phyloP scores from a whole-genome alignment of 2,888 invertebrate species.

The Dicyrtomina minuta region DNA sequence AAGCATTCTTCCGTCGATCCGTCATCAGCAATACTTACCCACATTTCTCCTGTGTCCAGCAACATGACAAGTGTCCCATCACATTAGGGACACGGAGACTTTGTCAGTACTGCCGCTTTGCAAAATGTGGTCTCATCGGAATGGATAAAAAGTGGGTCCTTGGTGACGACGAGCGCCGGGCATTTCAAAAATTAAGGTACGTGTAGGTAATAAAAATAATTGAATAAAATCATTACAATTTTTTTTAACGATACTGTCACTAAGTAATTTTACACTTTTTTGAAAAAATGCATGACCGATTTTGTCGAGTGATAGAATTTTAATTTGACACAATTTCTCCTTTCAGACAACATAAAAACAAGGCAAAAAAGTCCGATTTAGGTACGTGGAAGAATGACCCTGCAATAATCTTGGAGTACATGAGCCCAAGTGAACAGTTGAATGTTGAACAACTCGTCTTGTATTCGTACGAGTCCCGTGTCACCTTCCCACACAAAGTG shows the following conservation, averaged over 20 bases:
- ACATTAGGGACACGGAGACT: constrained; percentile 56
- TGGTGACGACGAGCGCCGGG: constrained; percentile 56
- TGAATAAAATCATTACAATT: too few species aligned
- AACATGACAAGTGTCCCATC: constrained; percentile 54
- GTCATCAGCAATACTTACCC: constrained; percentile 56
- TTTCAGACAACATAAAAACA: too few species aligned
- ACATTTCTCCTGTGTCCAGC: constrained; percentile 56
- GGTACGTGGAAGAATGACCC: too few species aligned
- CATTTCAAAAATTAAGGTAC: constrained; percentile 54
- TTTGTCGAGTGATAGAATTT: too few species aligned
- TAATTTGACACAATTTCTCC: too few species aligned
- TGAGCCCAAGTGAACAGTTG: constrained; percentile 49
- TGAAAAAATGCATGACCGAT: too few species aligned
- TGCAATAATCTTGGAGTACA: too few species aligned
- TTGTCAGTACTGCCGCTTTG: constrained; percentile 57
- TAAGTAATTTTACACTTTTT: too few species aligned
- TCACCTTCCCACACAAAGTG: constrained; percentile 52
- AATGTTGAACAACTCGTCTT: constrained; percentile 54
- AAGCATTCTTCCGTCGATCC: constrained; percentile 58
- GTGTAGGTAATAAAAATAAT: too few species aligned
- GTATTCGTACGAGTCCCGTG: constrained; percentile 54
- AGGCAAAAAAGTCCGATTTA: too few species aligned
- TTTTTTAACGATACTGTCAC: too few species aligned
- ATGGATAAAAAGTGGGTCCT: constrained; percentile 58
- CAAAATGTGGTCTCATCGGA: constrained; percentile 56